Evolutionary conservation across 2,888 invertebrate genomes (phyloP).

Genomic region (Timema cristinae): DNA sequence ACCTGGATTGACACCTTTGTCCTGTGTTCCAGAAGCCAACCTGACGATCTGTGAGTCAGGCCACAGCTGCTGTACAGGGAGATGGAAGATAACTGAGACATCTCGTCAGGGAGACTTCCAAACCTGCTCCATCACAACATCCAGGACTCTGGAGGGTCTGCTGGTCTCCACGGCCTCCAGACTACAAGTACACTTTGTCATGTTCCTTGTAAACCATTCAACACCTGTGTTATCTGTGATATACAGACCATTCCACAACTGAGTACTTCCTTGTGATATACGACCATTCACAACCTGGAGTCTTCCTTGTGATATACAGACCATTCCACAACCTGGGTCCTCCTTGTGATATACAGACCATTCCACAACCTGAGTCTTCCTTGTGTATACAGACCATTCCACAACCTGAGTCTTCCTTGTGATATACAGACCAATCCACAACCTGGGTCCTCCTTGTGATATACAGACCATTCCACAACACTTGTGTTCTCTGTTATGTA

Average conservation of each 20-base stretch:
- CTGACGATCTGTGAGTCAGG: constrained; percentile 42
- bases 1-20: too few relatives aligned
- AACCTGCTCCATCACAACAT: constrained; percentile 64
- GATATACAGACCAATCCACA: too few relatives aligned
- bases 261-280: too few relatives aligned
- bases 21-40: constrained; percentile 38
- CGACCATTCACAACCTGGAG: too few relatives aligned
- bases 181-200: constrained; percentile 57
- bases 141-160: constrained; percentile 69
- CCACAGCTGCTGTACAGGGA: constrained; percentile 61
- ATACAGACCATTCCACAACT: background rate
- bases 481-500: too few relatives aligned
- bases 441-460: background rate
- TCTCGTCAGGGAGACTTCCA: constrained; percentile 62
- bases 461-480: background rate
- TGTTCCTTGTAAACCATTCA: background rate
- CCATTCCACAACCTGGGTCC: too few relatives aligned
- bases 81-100: constrained; percentile 57
- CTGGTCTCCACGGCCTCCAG: constrained; percentile 68
- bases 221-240: background rate
- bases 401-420: too few relatives aligned
- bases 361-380: too few relatives aligned
- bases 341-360: too few relatives aligned
- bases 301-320: too few relatives aligned
- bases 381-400: too few relatives aligned